Percentiles rank a stretch among this genome's conserved stretches.
phyloP scores from a whole-genome alignment of 2,797 vertebrate genomes.

The Saxicola maurus region DNA sequence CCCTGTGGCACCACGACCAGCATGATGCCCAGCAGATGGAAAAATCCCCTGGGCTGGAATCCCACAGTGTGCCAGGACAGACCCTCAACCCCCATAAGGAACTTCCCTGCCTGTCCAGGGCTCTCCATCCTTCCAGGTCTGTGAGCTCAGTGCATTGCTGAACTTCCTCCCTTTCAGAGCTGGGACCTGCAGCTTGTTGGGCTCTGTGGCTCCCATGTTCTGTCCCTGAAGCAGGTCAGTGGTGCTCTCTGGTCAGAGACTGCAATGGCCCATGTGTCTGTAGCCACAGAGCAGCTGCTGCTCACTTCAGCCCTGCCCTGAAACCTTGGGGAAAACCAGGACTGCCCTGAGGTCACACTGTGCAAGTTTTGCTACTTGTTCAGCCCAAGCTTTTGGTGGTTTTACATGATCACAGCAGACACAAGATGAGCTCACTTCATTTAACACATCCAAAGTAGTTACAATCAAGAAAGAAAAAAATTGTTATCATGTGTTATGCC shows the following conservation, averaged over 20 bases:
- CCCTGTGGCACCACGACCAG: not conserved
- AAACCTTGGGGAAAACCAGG: not conserved
- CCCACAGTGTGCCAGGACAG: not conserved
- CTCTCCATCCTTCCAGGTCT: not conserved
- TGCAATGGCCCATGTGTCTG: not conserved
- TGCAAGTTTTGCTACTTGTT: not conserved
- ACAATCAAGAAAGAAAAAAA: not conserved
- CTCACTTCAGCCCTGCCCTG: not conserved
- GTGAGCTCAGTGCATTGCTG: accelerated
- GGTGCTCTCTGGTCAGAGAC: not conserved
- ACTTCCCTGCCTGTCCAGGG: not conserved
- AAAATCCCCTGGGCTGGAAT: too few relatives aligned
- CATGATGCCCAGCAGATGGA: too few relatives aligned
- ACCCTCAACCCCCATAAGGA: not conserved
- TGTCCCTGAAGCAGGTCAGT: not conserved
- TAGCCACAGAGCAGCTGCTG: not conserved
- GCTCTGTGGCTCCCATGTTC: not conserved
- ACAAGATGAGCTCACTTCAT: slow-evolving; percentile 1
- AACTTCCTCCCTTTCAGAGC: not conserved
- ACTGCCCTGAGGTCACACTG: not conserved
- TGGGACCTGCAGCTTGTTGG: not conserved
- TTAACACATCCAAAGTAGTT: slow-evolving; percentile 18
- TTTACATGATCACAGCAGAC: not conserved
- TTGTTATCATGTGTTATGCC: not conserved
- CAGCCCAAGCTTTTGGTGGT: not conserved